Evolutionary conservation across 2,797 vertebrate genomes (phyloP).

Genomic region (Taenioides sp.): DNA sequence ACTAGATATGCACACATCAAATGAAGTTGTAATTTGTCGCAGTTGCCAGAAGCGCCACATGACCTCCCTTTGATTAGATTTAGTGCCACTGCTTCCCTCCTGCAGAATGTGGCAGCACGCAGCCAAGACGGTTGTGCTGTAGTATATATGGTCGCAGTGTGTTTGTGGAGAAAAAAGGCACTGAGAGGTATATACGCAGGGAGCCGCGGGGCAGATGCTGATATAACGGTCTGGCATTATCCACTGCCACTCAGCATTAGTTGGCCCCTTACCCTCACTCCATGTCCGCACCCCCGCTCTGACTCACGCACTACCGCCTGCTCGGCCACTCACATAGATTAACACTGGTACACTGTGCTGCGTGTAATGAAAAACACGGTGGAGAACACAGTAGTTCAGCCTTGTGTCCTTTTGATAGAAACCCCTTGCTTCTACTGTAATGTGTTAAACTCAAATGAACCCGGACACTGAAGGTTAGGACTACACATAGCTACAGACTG

Average conservation of each 20-base stretch:
- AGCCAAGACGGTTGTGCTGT: slow-evolving; percentile 33
- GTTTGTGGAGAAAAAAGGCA: slow-evolving; percentile 58
- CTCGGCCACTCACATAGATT: slow-evolving; percentile 75
- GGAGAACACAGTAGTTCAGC: slow-evolving; percentile 47
- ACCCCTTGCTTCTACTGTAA: slow-evolving; percentile 46
- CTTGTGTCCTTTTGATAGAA: slow-evolving; percentile 36
- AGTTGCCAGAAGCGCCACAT: slow-evolving; percentile 64
- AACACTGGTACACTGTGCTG: slow-evolving; percentile 63
- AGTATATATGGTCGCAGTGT: slow-evolving; percentile 15
- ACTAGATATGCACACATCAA: slow-evolving; percentile 61
- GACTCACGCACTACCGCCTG: slow-evolving; percentile 77
- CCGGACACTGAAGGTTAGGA: slow-evolving; percentile 35
- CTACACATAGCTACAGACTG: slow-evolving; percentile 5
- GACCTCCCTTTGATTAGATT: slow-evolving; percentile 75
- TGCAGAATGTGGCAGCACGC: slow-evolving; percentile 53
- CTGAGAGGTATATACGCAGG: slow-evolving; percentile 59
- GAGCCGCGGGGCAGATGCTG: slow-evolving; percentile 79
- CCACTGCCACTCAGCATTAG: slow-evolving; percentile 82
- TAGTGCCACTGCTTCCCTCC: slow-evolving; percentile 47
- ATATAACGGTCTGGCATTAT: slow-evolving; percentile 83
- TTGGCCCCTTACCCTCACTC: slow-evolving; percentile 72
- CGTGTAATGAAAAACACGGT: slow-evolving; percentile 67
- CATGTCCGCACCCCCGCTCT: slow-evolving; percentile 76
- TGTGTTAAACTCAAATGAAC: slow-evolving; percentile 57
- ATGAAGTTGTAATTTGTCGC: slow-evolving; percentile 68